Percentiles rank a stretch among this genome's conserved stretches.
phyloP scores from a whole-genome alignment of 2,113 vertebrate genomes.

The Crotalus viridis region DNA sequence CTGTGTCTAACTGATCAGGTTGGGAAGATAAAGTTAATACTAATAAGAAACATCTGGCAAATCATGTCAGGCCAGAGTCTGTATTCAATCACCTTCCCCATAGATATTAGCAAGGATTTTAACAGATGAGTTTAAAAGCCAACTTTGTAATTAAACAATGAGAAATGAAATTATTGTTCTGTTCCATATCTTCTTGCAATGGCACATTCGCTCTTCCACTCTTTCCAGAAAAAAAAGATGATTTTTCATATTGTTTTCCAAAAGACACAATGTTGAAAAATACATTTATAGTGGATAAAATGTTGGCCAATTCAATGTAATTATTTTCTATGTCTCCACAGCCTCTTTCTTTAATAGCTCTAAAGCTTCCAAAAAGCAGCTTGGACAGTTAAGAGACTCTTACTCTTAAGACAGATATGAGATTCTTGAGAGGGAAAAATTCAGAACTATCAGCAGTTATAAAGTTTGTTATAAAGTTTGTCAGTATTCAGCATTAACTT shows the following conservation, averaged over 20 bases:
- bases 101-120: not conserved
- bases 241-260: not conserved
- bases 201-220: not conserved
- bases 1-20: not conserved
- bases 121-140: not conserved
- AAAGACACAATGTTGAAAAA: not conserved
- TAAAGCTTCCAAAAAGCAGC: not conserved
- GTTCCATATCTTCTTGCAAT: not conserved
- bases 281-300: not conserved
- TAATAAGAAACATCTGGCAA: conserved; percentile 3
- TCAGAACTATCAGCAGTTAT: not conserved
- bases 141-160: not conserved
- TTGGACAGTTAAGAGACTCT: not conserved
- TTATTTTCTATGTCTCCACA: not conserved
- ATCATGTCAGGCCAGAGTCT: not conserved
- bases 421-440: not conserved
- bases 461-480: not conserved
- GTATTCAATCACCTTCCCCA: not conserved
- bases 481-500: not conserved
- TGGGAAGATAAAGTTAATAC: not conserved
- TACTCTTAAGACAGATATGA: not conserved
- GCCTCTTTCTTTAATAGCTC: not conserved
- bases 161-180: not conserved
- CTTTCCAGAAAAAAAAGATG: not conserved
- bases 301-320: not conserved